Conservation (phyloP, 2,113 vertebrate genomes). For the Platysternon megacephalum region DNA sequence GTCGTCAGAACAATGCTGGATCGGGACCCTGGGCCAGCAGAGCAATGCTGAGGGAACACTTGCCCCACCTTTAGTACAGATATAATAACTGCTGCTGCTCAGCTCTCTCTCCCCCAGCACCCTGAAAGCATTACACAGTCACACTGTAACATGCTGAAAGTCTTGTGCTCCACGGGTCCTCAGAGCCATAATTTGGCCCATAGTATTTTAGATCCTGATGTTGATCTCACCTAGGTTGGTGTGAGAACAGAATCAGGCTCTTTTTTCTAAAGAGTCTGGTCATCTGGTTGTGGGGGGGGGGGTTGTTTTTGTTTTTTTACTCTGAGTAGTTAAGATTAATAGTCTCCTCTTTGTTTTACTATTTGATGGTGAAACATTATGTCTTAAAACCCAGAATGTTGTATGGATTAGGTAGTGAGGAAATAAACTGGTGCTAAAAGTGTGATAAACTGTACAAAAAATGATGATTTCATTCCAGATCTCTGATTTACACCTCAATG, state of each 20-base stretch:
- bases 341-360: background rate
- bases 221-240: background rate
- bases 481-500: slow-evolving; percentile 82
- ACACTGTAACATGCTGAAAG: too few relatives aligned
- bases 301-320: background rate
- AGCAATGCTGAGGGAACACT: background rate
- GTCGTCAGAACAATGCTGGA: background rate
- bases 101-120: background rate
- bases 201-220: background rate
- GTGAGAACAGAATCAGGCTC: background rate
- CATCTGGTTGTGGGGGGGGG: too few relatives aligned
- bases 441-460: background rate
- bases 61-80: background rate
- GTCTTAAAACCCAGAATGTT: background rate
- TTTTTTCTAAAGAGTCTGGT: fast-evolving
- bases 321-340: background rate
- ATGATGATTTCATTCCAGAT: slow-evolving; percentile 57
- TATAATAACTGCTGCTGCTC: background rate
- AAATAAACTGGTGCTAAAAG: background rate
- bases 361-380: background rate
- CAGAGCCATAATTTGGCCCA: fast-evolving
- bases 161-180: background rate
- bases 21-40: background rate
- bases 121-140: background rate
- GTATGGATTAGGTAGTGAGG: background rate